Percentiles rank a stretch among this genome's conserved stretches.
Conservation (phyloP, 2,113 vertebrate species). For the Vulpes lagopus region DNA sequence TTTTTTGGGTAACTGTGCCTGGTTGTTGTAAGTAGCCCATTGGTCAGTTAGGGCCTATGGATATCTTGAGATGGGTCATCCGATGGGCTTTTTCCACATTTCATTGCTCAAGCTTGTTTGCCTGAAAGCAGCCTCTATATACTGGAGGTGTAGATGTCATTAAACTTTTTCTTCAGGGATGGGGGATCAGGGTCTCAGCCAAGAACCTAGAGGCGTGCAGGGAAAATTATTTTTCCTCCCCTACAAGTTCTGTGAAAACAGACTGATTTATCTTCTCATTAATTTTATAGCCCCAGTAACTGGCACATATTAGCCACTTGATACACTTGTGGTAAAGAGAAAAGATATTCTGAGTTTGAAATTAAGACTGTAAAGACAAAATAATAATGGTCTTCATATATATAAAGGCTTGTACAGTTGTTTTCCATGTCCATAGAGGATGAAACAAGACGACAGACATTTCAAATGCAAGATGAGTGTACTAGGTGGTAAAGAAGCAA, state of each 20-base stretch:
- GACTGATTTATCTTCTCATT: not conserved
- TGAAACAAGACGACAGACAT: not conserved
- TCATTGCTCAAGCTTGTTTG: not conserved
- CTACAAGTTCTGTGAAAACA: slow-evolving; percentile 7
- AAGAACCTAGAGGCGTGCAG: not conserved
- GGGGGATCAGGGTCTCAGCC: not conserved
- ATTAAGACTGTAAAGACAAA: not conserved
- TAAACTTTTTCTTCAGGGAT: not conserved
- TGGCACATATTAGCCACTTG: slow-evolving; percentile 31
- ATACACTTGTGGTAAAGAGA: not conserved
- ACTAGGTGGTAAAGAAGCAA: not conserved
- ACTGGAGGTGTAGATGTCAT: not conserved
- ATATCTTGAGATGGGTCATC: not conserved
- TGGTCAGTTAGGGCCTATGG: not conserved
- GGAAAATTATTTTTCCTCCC: not conserved
- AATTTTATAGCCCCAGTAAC: slow-evolving; percentile 12
- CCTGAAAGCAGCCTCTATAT: not conserved
- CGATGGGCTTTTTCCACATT: not conserved
- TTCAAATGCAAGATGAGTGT: slow-evolving; percentile 36
- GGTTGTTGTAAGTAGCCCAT: not conserved
- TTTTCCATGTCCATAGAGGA: not conserved
- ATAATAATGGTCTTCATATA: not conserved
- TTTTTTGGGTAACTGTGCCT: not conserved
- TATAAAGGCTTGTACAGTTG: not conserved
- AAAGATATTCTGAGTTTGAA: slow-evolving; percentile 60